phyloP scores from a whole-genome alignment of 2,888 invertebrate genomes.

The Brachypterus glaber region DNA sequence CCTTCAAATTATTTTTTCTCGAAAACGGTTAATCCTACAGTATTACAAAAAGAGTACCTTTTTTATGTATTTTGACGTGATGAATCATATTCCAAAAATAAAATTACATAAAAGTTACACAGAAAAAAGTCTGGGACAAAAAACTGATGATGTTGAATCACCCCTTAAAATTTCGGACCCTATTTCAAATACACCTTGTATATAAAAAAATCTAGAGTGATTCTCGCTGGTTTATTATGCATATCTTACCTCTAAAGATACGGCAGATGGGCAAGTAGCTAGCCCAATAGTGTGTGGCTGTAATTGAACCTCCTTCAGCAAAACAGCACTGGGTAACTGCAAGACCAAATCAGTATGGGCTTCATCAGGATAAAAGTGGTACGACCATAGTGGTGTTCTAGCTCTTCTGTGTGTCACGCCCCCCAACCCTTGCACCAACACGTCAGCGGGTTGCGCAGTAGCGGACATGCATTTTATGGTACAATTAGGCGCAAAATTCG shows the following conservation, averaged over 20 bases:
- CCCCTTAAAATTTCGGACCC: too few species aligned
- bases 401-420: constrained; percentile 74
- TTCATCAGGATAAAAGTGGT: constrained; percentile 88
- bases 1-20: too few species aligned
- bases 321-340: constrained; percentile 77
- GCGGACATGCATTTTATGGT: constrained; percentile 40
- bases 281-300: constrained; percentile 78
- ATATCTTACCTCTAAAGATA: constrained; percentile 66
- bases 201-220: too few species aligned
- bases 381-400: constrained; percentile 89
- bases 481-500: constrained; percentile 87
- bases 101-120: too few species aligned
- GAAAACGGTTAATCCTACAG: too few species aligned
- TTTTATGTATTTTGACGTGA: too few species aligned
- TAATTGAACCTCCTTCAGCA: constrained; percentile 78
- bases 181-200: too few species aligned
- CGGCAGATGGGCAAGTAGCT: constrained; percentile 80
- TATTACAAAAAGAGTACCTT: too few species aligned
- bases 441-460: constrained; percentile 82
- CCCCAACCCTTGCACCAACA: constrained; percentile 56
- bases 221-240: too few species aligned
- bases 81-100: too few species aligned
- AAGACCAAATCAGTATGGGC: constrained; percentile 82
- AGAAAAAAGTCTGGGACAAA: too few species aligned
- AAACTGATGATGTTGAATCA: too few species aligned